Conservation (phyloP, 2,888 invertebrate species). For the Rhamnusium bicolor region DNA sequence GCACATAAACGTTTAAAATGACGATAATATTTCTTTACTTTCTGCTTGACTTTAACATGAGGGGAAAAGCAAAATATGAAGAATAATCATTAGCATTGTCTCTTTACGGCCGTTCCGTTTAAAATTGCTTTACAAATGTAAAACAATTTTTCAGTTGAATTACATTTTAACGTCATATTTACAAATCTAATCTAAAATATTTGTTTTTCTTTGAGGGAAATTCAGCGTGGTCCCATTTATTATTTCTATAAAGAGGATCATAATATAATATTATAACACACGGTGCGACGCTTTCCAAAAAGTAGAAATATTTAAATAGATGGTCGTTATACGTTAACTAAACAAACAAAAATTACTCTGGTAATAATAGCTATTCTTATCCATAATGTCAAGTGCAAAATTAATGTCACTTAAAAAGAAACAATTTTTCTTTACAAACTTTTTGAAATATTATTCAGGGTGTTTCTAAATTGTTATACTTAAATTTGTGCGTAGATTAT, state of each 20-base stretch:
- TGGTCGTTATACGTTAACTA: too few species aligned
- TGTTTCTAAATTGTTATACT: too few species aligned
- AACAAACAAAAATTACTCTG: too few species aligned
- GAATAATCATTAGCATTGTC: conserved; percentile 27
- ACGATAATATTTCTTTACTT: conserved; percentile 23
- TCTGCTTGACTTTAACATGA: conserved; percentile 1
- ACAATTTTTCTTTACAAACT: too few species aligned
- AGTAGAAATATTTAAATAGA: too few species aligned
- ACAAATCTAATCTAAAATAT: conserved; percentile 29
- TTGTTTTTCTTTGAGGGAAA: conserved; percentile 19
- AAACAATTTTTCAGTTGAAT: conserved; percentile 26
- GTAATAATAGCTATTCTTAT: too few species aligned
- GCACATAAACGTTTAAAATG: conserved; percentile 18
- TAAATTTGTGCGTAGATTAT: too few species aligned
- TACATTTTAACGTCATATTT: conserved; percentile 27
- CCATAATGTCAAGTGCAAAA: too few species aligned
- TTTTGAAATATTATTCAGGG: too few species aligned
- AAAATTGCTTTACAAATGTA: conserved; percentile 27
- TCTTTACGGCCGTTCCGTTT: conserved; percentile 18
- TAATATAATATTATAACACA: not conserved
- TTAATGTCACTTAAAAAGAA: too few species aligned
- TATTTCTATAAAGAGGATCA: not conserved
- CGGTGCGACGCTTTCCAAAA: not conserved
- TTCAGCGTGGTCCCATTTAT: conserved; percentile 6
- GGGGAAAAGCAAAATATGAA: conserved; percentile 20